A percentile compares a stretch with the other conserved stretches of the same genome.
phyloP scores from a whole-genome alignment of 2,113 vertebrate species.

The Colossoma macropomum region DNA sequence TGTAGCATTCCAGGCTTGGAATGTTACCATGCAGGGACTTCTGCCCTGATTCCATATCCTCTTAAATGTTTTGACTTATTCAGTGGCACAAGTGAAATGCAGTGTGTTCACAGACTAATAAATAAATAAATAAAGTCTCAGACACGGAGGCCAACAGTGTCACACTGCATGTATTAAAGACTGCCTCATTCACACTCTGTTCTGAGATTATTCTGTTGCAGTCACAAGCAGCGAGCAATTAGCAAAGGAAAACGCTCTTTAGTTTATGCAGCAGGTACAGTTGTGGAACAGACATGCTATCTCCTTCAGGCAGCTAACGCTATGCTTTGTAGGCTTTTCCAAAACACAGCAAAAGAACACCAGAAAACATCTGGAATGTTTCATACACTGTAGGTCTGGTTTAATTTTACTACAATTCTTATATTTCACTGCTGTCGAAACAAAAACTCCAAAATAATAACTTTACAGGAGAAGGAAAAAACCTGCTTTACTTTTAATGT shows the following conservation, averaged over 20 bases:
- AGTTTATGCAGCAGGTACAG: neutral
- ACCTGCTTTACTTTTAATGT: too few species aligned
- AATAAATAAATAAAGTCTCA: constrained; percentile 46
- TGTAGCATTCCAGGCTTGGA: too few species aligned
- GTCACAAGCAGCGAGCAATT: neutral
- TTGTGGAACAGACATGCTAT: neutral
- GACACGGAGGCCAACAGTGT: constrained; percentile 44
- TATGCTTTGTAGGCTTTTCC: neutral
- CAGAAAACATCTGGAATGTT: neutral
- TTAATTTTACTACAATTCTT: too few species aligned
- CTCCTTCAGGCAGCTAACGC: neutral
- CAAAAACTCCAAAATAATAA: too few species aligned
- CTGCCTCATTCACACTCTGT: constrained; percentile 18
- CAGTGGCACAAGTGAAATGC: neutral
- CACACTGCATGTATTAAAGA: constrained; percentile 33
- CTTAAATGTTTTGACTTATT: too few species aligned
- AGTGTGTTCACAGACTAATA: constrained; percentile 5
- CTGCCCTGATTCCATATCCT: too few species aligned
- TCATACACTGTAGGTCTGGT: too few species aligned
- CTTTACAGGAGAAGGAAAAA: too few species aligned
- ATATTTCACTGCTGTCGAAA: too few species aligned
- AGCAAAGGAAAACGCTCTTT: neutral
- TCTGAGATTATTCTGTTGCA: constrained; percentile 1
- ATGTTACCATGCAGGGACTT: too few species aligned
- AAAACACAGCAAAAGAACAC: neutral